Conservation (phyloP, 2,797 vertebrate species). For the Paratrypauchen microcephalus region DNA sequence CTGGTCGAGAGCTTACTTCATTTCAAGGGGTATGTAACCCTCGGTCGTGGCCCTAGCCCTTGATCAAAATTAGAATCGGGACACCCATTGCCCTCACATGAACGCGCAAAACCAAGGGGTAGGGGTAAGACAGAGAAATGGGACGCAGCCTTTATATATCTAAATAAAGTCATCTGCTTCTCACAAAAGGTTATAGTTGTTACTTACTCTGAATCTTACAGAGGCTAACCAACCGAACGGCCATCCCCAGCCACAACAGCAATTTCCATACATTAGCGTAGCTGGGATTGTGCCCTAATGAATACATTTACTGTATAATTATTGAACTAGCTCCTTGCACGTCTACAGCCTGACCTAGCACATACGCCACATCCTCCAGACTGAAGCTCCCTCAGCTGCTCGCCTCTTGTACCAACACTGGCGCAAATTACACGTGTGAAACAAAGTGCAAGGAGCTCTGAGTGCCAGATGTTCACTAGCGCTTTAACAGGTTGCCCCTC, state of each 20-base stretch:
- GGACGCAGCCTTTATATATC: too few species aligned
- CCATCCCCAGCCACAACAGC: background rate
- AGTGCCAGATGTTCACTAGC: constrained; percentile 58
- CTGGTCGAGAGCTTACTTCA: too few species aligned
- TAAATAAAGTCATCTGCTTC: too few species aligned
- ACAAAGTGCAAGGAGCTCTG: constrained; percentile 28
- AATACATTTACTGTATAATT: background rate
- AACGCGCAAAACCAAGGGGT: too few species aligned
- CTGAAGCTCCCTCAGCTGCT: constrained; percentile 31
- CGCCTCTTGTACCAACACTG: constrained; percentile 41
- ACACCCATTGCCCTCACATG: too few species aligned
- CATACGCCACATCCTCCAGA: constrained; percentile 12
- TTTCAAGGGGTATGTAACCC: too few species aligned
- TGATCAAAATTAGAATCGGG: too few species aligned
- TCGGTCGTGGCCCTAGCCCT: too few species aligned
- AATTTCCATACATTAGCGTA: background rate
- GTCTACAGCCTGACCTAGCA: background rate
- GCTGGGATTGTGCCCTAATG: background rate
- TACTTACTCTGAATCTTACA: too few species aligned
- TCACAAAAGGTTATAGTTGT: too few species aligned
- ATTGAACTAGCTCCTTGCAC: background rate
- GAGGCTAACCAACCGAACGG: too few species aligned
- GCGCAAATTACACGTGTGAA: constrained; percentile 43
- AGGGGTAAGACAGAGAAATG: too few species aligned
- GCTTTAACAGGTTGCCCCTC: constrained; percentile 63